These are phyloP conservation scores for Chanos chanos DNA, from an alignment of 2,797 vertebrate genomes.

Conservation along the genomic window DNA sequence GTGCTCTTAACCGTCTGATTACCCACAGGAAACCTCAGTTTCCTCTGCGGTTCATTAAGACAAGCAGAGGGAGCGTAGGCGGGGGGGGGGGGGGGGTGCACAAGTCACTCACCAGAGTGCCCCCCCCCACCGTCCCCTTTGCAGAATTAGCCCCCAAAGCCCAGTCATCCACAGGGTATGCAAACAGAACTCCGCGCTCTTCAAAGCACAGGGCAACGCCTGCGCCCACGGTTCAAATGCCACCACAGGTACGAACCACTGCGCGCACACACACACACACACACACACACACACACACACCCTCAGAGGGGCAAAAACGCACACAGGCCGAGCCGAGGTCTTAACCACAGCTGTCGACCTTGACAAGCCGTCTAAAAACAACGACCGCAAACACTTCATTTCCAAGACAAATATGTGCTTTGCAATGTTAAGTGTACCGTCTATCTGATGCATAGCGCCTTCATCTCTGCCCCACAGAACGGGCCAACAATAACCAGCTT, in stretches of 20 bases:
- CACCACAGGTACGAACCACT: neutral
- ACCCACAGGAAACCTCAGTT: constrained; percentile 39
- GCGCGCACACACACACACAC: neutral
- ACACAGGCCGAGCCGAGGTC: neutral
- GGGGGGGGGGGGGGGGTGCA: neutral
- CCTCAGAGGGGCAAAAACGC: neutral
- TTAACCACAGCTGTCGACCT: neutral
- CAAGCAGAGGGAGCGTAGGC: neutral
- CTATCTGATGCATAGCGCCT: neutral
- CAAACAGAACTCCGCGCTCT: constrained; percentile 6
- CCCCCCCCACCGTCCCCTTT: neutral
- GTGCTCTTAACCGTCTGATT: constrained; percentile 33
- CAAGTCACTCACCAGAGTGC: constrained; percentile 1
- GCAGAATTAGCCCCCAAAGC: too few relatives aligned
- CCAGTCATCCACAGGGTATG: neutral
- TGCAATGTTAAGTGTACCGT: constrained; percentile 8
- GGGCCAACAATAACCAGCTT: constrained; percentile 13
- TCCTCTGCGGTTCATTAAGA: constrained; percentile 20
- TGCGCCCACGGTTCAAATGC: neutral
- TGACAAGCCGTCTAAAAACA: neutral
- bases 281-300: neutral
- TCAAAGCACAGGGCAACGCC: neutral
- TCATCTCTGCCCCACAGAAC: constrained; percentile 6
- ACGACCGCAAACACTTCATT: neutral
- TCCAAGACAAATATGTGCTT: constrained; percentile 35